phyloP scores from a whole-genome alignment of 2,113 vertebrate genomes.

The Pollimyrus isidori region DNA sequence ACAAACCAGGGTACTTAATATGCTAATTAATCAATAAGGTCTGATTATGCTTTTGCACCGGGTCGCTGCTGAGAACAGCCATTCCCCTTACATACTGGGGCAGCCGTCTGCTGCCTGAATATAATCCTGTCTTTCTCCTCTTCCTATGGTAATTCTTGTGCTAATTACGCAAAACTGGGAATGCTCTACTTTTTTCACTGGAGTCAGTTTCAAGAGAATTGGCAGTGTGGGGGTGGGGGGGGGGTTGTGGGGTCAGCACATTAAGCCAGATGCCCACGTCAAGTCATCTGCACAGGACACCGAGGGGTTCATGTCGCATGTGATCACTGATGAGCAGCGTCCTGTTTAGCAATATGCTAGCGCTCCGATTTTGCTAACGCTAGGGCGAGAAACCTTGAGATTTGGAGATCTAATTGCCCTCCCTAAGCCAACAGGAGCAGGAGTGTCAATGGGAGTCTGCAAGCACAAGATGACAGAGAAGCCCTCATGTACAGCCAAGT shows the following conservation, averaged over 20 bases:
- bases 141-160: background rate
- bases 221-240: background rate
- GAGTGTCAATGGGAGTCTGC: background rate
- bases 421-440: background rate
- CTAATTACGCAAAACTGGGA: background rate
- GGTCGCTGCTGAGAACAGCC: background rate
- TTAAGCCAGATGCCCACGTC: background rate
- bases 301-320: background rate
- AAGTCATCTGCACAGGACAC: background rate
- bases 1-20: background rate
- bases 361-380: background rate
- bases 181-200: background rate
- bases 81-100: background rate
- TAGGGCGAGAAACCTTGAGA: background rate
- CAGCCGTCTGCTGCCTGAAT: background rate
- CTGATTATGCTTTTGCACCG: background rate
- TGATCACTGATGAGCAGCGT: background rate
- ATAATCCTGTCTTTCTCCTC: background rate
- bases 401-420: background rate
- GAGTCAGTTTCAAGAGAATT: background rate
- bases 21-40: background rate
- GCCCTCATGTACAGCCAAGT: background rate
- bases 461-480: background rate
- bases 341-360: background rate
- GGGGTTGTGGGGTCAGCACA: background rate